Evolutionary conservation across 1,140 invertebrate species (phyloP).

Genomic region (Monochamus saltuarius): DNA sequence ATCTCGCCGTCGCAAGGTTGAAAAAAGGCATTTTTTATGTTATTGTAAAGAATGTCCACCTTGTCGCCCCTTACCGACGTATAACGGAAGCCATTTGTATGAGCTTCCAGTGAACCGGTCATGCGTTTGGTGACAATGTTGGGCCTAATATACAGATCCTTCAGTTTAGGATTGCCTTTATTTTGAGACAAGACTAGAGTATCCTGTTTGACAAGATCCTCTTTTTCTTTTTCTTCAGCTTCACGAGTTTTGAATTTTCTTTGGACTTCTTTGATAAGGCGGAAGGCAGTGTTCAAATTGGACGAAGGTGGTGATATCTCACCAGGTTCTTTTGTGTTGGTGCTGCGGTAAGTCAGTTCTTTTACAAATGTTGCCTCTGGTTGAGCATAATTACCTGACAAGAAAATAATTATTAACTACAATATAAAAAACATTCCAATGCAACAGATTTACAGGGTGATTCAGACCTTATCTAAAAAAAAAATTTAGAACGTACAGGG

Average conservation of each 20-base stretch:
- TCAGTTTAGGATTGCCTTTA: constrained; percentile 97
- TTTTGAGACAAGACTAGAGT: constrained; percentile 92
- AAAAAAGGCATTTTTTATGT: constrained; percentile 99
- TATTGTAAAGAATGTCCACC: constrained; percentile 99
- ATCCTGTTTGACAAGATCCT: constrained; percentile 98
- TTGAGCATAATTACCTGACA: constrained; percentile 68
- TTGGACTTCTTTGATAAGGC: constrained; percentile 98
- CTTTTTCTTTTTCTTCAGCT: constrained; percentile 97
- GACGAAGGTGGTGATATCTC: constrained; percentile 92
- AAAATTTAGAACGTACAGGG: too few relatives aligned
- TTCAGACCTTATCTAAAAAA: too few relatives aligned
- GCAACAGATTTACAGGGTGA: too few relatives aligned
- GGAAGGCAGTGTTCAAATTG: constrained; percentile 95
- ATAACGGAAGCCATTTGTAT: constrained; percentile 96
- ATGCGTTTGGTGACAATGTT: constrained; percentile 98
- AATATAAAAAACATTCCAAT: not conserved
- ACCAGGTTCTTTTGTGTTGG: constrained; percentile 96
- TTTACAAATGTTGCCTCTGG: constrained; percentile 97
- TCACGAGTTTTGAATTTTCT: constrained; percentile 98
- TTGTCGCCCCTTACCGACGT: constrained; percentile 98
- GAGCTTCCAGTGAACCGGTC: constrained; percentile 92
- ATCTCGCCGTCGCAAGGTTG: constrained; percentile 99
- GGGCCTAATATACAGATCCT: constrained; percentile 97
- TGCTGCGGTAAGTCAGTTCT: constrained; percentile 98
- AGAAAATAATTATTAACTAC: not conserved